A percentile compares a stretch with the other conserved stretches of the same genome.
Evolutionary conservation across 2,113 vertebrate species (phyloP).

Genomic region (Manacus vitellinus): DNA sequence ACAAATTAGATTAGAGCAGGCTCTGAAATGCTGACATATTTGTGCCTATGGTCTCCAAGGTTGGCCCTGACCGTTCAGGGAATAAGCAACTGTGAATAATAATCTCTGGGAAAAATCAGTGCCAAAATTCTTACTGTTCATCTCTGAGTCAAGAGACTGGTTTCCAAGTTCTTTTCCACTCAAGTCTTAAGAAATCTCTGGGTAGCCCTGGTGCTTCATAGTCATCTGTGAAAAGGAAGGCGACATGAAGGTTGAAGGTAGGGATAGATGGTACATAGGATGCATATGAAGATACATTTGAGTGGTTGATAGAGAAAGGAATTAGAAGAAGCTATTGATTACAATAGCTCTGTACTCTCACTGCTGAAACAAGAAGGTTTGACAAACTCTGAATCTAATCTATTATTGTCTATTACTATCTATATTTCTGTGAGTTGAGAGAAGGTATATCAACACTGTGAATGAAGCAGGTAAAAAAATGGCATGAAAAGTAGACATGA

Average conservation of each 20-base stretch:
- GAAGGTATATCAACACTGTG: neutral
- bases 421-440: neutral
- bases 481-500: neutral
- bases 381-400: neutral
- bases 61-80: neutral
- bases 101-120: neutral
- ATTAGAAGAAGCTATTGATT: neutral
- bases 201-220: neutral
- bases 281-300: neutral
- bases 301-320: neutral
- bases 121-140: neutral
- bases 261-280: neutral
- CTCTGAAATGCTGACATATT: constrained; percentile 11
- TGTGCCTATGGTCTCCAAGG: neutral
- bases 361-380: neutral
- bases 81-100: neutral
- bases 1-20: neutral
- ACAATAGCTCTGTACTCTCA: neutral
- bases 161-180: neutral
- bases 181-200: neutral
- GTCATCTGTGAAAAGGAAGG: neutral
- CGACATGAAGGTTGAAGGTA: neutral
- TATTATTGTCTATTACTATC: neutral
- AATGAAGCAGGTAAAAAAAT: neutral
- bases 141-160: neutral